A percentile compares a stretch with the other conserved stretches of the same genome.
Conservation (phyloP, 2,797 vertebrate species). For the Halcyon smyrnensis region DNA sequence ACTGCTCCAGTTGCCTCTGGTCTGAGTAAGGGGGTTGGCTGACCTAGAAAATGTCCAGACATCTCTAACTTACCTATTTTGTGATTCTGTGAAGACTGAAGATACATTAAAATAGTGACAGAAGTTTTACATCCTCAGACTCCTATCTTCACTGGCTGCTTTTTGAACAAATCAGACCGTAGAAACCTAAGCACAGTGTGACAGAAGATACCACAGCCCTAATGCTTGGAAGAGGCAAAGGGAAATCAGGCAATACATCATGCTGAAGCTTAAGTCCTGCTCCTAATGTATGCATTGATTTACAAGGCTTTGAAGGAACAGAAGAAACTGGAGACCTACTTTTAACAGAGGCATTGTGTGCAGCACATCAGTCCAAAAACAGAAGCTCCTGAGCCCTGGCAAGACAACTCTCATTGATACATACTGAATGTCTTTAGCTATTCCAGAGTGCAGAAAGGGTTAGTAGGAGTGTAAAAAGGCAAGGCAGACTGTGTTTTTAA, state of each 20-base stretch:
- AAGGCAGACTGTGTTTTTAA: background rate
- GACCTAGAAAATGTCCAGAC: background rate
- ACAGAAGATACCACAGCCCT: background rate
- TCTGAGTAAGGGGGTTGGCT: background rate
- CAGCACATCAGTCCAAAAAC: background rate
- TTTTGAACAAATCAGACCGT: background rate
- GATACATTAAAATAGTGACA: background rate
- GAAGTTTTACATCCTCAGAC: background rate
- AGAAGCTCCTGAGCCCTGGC: background rate
- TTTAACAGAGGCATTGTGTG: background rate
- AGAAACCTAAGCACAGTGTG: background rate
- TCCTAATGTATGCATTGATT: background rate
- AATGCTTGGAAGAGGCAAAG: background rate
- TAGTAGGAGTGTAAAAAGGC: background rate
- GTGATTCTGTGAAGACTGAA: background rate
- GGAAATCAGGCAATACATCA: background rate
- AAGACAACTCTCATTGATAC: background rate
- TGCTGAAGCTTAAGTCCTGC: background rate
- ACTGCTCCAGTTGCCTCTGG: background rate
- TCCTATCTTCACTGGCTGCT: background rate
- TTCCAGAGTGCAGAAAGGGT: background rate
- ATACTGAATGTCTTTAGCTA: background rate
- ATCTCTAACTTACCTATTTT: background rate
- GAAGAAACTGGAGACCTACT: background rate
- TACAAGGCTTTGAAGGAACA: background rate